A percentile compares a stretch with the other conserved stretches of the same genome.
These are phyloP conservation scores for Anarsia innoxiella DNA, from an alignment of 2,888 invertebrate genomes.

Conservation along the genomic window DNA sequence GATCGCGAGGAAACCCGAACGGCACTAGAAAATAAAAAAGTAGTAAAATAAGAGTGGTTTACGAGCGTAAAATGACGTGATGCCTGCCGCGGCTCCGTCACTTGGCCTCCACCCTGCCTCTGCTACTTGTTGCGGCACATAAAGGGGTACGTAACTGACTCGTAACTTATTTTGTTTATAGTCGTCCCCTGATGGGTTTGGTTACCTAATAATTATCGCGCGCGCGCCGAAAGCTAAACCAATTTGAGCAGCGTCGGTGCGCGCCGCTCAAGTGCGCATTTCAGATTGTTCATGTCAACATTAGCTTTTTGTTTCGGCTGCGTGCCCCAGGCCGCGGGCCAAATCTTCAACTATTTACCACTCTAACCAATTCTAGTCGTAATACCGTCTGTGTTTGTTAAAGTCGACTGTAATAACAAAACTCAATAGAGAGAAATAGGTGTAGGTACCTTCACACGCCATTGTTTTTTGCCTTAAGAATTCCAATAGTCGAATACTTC, in stretches of 20 bases:
- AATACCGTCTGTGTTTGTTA: slow-evolving; percentile 7
- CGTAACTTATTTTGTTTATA: slow-evolving; percentile 66
- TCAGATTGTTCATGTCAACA: slow-evolving; percentile 63
- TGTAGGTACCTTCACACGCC: too few relatives aligned
- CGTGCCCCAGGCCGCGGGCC: slow-evolving; percentile 26
- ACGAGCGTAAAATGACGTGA: slow-evolving; percentile 72
- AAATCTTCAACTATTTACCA: slow-evolving; percentile 43
- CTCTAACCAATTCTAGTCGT: slow-evolving; percentile 17
- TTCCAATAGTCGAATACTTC: too few relatives aligned
- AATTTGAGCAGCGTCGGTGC: slow-evolving; percentile 45
- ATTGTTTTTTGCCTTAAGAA: too few relatives aligned
- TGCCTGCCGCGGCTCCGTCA: slow-evolving; percentile 38
- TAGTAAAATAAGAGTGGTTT: slow-evolving; percentile 70
- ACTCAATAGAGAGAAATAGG: slow-evolving; percentile 25
- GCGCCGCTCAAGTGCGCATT: slow-evolving; percentile 56
- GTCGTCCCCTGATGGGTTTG: slow-evolving; percentile 55
- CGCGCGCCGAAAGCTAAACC: slow-evolving; percentile 62
- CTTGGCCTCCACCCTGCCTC: slow-evolving; percentile 30
- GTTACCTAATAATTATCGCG: slow-evolving; percentile 64
- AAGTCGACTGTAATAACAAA: slow-evolving; percentile 13
- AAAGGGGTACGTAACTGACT: slow-evolving; percentile 42
- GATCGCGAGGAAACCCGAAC: slow-evolving; percentile 71
- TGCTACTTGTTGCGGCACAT: slow-evolving; percentile 33
- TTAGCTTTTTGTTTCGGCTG: slow-evolving; percentile 44
- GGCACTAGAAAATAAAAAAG: slow-evolving; percentile 72